These are phyloP conservation scores for Cinclus mexicanus DNA, from an alignment of 2,113 vertebrate species.

Conservation along the genomic window DNA sequence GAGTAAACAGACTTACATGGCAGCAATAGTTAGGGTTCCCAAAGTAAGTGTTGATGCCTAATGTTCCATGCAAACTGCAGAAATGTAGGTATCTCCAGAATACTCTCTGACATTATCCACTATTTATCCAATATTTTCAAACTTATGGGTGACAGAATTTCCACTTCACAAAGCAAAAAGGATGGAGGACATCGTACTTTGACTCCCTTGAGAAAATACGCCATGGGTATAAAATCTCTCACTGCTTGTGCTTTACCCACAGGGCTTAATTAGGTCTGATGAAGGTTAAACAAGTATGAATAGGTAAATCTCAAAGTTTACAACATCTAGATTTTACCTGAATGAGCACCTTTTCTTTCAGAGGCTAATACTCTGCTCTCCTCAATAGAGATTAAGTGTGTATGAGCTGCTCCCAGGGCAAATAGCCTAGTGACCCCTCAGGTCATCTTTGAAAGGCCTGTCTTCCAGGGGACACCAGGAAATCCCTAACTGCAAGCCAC, in stretches of 20 bases:
- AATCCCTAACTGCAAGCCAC: not conserved
- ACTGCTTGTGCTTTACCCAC: not conserved
- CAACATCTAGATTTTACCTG: not conserved
- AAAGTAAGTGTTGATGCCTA: not conserved
- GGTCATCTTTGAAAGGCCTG: not conserved
- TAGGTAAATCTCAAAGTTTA: conserved; percentile 17
- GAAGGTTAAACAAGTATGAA: conserved; percentile 29
- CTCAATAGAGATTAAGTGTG: not conserved
- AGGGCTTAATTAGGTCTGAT: conserved; percentile 20
- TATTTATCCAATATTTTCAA: no score
- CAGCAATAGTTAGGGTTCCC: not conserved
- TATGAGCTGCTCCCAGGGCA: not conserved
- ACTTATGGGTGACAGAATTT: not conserved
- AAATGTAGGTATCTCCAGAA: not conserved
- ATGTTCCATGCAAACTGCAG: not conserved
- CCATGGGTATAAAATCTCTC: not conserved
- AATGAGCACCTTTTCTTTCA: not conserved
- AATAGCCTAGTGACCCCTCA: not conserved
- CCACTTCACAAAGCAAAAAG: not conserved
- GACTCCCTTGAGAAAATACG: not conserved
- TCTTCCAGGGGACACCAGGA: not conserved
- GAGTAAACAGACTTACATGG: not conserved
- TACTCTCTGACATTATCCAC: not conserved
- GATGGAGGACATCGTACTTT: not conserved
- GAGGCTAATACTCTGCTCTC: not conserved